Evolutionary conservation across 2,797 vertebrate species (phyloP), one percentile per base, ranked within the genome.

Genomic region (Ataeniobius toweri): DNA sequence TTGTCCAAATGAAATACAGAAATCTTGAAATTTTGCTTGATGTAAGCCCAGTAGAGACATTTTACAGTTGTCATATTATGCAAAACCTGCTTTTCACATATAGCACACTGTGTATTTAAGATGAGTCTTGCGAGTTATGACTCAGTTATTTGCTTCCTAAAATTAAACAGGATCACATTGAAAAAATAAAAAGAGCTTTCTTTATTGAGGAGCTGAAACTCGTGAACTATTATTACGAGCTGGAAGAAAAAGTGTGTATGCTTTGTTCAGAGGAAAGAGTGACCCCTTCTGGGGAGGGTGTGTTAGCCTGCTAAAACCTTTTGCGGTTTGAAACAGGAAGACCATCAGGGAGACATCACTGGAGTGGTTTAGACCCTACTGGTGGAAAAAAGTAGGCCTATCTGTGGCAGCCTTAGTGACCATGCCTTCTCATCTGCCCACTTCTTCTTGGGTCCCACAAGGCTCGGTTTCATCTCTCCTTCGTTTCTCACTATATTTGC

Each of bases 251-350:
- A 48, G 44, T 12, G 41, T 73, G 14, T 0, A 12, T 24, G 61
- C 0, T 13, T 58, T 79, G 56, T 0, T 8, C 31, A 68, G 68
- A 83, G 74, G 76, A 81, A 77, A 86, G 83, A 73, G 74, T 22
- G 92, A 83, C 89, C 88, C 87, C 93, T 92, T 46, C 80, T 92
- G 93, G 89, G 74, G 69, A 75, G 59, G 39, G 26, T 41, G 46
- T 50, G 16, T 3, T 24, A 2, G 69, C 46, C 46, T 75, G 44
- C 28, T 41, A 55, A 22, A 59, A 26, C 1, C 5, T 16, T 18
- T 16, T 6, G 28, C 31, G 14, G 26, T 61, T 61, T 18, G 14
- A 61, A 28, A 18, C 28, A 26, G 24, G 22, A 22, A 56, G 22
- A 56, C 22, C 13, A 16, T 61, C 28, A 16, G 59, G 28, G 12